A percentile compares a stretch with the other conserved stretches of the same genome.
phyloP scores from a whole-genome alignment of 2,797 vertebrate species.

The Oophaga sylvatica region DNA sequence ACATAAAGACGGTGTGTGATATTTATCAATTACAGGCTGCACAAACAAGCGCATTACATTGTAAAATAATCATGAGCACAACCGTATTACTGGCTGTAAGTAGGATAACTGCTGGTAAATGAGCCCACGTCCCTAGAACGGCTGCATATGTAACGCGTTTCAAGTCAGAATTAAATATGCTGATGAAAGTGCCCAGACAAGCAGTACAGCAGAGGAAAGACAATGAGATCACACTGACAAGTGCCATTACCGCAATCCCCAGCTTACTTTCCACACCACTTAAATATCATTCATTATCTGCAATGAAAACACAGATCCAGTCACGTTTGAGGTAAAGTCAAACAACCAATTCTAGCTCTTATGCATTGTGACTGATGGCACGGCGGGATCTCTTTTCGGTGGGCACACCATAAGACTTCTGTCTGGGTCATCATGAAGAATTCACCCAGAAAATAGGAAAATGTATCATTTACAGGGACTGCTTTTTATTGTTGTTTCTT shows the following conservation, averaged over 20 bases:
- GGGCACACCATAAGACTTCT: not conserved
- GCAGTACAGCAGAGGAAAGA: conserved; percentile 38
- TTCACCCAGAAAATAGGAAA: not conserved
- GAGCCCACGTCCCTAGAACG: not conserved
- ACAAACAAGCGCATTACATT: not conserved
- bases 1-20: not conserved
- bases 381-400: not conserved
- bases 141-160: conserved; percentile 17
- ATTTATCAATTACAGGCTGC: conserved; percentile 8
- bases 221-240: conserved; percentile 52
- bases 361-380: conserved; percentile 48
- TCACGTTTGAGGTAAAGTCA: conserved; percentile 56
- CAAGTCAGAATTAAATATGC: conserved; percentile 32
- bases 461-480: not conserved
- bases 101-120: not conserved
- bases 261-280: conserved; percentile 52
- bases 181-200: conserved; percentile 22
- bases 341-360: conserved; percentile 56
- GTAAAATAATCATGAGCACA: conserved; percentile 1
- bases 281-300: conserved; percentile 57
- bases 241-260: conserved; percentile 49
- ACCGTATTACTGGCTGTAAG: not conserved
- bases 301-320: conserved; percentile 58
- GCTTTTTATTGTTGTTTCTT: not conserved
- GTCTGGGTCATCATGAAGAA: not conserved